Base-by-base conservation (phyloP, 2,113 vertebrate genomes). In the Panthera leo region DNA sequence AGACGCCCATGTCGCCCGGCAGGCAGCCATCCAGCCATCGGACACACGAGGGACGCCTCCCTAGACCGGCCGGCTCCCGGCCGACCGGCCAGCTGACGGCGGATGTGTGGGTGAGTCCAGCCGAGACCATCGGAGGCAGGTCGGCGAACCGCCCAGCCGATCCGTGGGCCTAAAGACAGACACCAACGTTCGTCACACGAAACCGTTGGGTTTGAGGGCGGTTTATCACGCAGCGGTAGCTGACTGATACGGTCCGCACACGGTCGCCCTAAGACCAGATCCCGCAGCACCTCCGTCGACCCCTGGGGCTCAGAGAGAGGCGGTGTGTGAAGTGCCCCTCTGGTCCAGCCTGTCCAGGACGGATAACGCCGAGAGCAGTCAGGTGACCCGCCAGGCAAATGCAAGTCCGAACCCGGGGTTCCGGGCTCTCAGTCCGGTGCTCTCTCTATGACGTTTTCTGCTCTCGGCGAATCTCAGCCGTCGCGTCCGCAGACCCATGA, bases 401-500 rank as follows among this genome's bases (percentile, higher is more conserved):
- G 39, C 15, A 10, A 68, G 65, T 25, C n/a, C 4, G 45, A 58
- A 31, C 45, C 51, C 21, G 0, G 23, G 23, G 3, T 51, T 19
- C 31, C 1, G 3, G 67, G 39, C 23, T 51, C 15, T 78, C 45
- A 7, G 8, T 25, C 34, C 36, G 55, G 61, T 36, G 58, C 4
- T 45, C 14, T 79, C 34, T 75, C 80, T 51, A 19, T 7, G 55
- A 23, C 1, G 0, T 3, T 42, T 98, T 93, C 97, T 97, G n/a
- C 51, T 94, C 96, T 95, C 83, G 90, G 95, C 91, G 93, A 94
- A 96, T 91, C 97, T 98, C 95, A 91, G 94, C 48, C 97, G 79
- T 79, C 83, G 34, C 63, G 95, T 87, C 84, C 51, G 95, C 55
- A 39, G 0, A 0, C 73, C 95, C 91, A 76, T 79, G 93, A 91